phyloP scores from a whole-genome alignment of 2,888 invertebrate species.

The Caenorhabditis sp. region DNA sequence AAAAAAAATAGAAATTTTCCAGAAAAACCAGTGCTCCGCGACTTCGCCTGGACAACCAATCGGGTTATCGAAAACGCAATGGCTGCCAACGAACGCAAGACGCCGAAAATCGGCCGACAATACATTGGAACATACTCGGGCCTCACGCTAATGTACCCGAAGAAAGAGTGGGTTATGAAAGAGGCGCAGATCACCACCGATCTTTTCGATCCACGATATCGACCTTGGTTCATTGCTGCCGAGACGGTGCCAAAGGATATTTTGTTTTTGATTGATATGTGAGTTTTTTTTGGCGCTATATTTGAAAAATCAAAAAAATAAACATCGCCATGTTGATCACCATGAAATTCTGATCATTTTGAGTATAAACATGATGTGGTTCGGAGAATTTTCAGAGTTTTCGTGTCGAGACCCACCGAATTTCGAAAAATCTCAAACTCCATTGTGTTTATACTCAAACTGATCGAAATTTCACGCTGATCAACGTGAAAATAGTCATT shows the following conservation, averaged over 20 bases:
- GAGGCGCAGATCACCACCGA: conserved; percentile 65
- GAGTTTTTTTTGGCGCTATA: conserved; percentile 25
- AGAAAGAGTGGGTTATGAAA: conserved; percentile 63
- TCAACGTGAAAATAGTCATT: too few species aligned
- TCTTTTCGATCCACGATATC: conserved; percentile 67
- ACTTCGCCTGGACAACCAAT: conserved; percentile 63
- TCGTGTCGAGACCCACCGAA: too few species aligned
- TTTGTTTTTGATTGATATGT: conserved; percentile 69
- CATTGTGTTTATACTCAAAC: too few species aligned
- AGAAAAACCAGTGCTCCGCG: too few species aligned
- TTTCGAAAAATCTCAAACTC: too few species aligned
- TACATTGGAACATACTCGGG: conserved; percentile 69
- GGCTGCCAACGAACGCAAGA: conserved; percentile 45
- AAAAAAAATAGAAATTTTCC: too few species aligned
- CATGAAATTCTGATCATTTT: too few species aligned
- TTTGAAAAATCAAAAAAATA: too few species aligned
- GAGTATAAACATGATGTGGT: too few species aligned
- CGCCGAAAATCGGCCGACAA: conserved; percentile 55
- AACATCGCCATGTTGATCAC: too few species aligned
- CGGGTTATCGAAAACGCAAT: conserved; percentile 51
- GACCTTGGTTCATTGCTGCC: conserved; percentile 68
- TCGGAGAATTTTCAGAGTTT: too few species aligned
- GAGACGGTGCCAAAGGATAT: conserved; percentile 68
- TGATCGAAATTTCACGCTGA: too few species aligned
- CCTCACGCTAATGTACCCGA: conserved; percentile 66